These are phyloP conservation scores for Timandra comae DNA, from an alignment of 2,888 invertebrate genomes.

Conservation along the genomic window DNA sequence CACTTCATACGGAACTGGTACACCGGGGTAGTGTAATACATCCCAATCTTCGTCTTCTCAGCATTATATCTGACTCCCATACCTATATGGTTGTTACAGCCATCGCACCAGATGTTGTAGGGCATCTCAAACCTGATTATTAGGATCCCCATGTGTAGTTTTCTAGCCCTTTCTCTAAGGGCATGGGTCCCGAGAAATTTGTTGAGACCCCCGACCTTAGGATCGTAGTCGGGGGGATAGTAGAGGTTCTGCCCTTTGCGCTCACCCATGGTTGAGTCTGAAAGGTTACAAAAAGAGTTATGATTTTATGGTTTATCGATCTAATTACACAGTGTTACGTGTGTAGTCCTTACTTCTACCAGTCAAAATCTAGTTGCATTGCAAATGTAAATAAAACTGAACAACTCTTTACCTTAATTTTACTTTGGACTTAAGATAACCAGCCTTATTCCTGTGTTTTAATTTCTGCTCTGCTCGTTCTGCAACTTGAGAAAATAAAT, in stretches of 20 bases:
- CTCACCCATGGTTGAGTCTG: conserved; percentile 88
- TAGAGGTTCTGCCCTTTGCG: conserved; percentile 98
- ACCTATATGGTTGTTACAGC: conserved; percentile 98
- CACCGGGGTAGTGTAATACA: conserved; percentile 98
- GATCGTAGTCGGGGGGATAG: conserved; percentile 99
- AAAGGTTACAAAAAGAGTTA: conserved; percentile 9
- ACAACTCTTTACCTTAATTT: no score
- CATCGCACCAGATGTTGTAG: conserved; percentile 99
- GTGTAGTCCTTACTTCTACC: no score
- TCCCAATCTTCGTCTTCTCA: conserved; percentile 94
- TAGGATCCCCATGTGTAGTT: conserved; percentile 95
- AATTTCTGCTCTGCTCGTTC: no score
- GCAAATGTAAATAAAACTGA: no score
- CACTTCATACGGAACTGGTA: conserved; percentile 99
- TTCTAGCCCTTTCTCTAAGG: conserved; percentile 95
- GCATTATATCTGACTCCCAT: conserved; percentile 99
- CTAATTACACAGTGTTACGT: no score
- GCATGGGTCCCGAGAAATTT: conserved; percentile 97
- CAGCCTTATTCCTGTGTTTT: no score
- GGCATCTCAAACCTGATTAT: conserved; percentile 99
- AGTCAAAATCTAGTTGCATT: no score
- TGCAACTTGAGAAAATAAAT: no score
- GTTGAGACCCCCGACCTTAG: conserved; percentile 94
- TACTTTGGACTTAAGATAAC: no score
- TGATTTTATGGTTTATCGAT: no score